A percentile compares a stretch with the other conserved stretches of the same genome.
Conservation (phyloP, 2,888 invertebrate genomes). For the Andrena dorsata region DNA sequence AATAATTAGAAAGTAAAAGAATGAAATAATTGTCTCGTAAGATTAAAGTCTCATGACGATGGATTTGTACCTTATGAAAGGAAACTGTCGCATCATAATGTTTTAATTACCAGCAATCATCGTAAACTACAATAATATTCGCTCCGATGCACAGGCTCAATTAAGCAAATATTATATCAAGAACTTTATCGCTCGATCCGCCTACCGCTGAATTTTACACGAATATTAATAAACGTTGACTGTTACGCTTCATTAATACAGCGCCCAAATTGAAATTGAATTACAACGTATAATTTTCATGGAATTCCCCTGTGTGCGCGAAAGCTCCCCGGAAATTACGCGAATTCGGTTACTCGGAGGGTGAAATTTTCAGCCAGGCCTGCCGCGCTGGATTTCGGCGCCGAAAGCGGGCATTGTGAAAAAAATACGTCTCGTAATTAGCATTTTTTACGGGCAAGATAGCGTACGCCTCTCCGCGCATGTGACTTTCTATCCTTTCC, state of each 20-base stretch:
- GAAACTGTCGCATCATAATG: not conserved
- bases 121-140: slow-evolving; percentile 26
- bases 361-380: not conserved
- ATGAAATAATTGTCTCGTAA: too few species aligned
- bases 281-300: slow-evolving; percentile 5
- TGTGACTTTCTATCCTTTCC: not conserved
- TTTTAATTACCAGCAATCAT: slow-evolving; percentile 34
- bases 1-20: too few species aligned
- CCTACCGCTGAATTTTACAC: slow-evolving; percentile 5
- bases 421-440: slow-evolving; percentile 34
- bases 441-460: slow-evolving; percentile 17
- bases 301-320: not conserved
- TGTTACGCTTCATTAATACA: not conserved
- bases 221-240: slow-evolving; percentile 37
- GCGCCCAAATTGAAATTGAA: slow-evolving; percentile 14
- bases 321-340: not conserved
- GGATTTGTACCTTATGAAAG: too few species aligned
- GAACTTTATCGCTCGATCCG: slow-evolving; percentile 30
- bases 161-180: slow-evolving; percentile 26
- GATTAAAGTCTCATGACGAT: too few species aligned
- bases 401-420: not conserved
- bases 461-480: not conserved
- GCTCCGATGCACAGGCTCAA: not conserved
- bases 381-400: not conserved
- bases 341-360: not conserved